Conservation (phyloP, 1,140 invertebrate genomes). For the Elysia chlorotica region DNA sequence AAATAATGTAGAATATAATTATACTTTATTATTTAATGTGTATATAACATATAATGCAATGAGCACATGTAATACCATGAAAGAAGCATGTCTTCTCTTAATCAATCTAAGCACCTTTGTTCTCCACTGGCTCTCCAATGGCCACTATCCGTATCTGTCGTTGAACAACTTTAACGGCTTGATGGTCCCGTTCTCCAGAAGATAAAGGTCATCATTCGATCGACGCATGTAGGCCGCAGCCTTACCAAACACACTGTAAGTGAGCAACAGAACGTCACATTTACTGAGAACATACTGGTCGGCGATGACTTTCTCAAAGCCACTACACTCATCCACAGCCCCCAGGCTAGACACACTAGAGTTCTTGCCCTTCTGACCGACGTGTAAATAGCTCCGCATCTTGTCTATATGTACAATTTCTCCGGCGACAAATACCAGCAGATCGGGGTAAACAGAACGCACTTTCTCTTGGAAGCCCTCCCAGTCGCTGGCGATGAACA, state of each 20-base stretch:
- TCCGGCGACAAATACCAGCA: conserved; percentile 29
- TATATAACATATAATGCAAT: no score
- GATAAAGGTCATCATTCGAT: conserved; percentile 33
- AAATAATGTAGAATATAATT: no score
- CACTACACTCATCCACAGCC: conserved; percentile 25
- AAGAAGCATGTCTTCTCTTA: no score
- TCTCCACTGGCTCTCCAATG: no score
- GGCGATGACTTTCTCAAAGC: conserved; percentile 35
- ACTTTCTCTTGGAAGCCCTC: conserved; percentile 29
- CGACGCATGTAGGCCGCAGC: conserved; percentile 31
- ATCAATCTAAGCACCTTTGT: no score
- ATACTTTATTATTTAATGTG: no score
- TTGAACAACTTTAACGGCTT: conserved; percentile 29
- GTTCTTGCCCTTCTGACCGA: no score
- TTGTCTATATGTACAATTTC: conserved; percentile 38
- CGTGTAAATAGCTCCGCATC: neutral
- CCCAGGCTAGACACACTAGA: neutral
- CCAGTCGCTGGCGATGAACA: conserved; percentile 40
- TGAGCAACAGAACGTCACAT: conserved; percentile 36
- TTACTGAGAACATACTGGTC: conserved; percentile 36
- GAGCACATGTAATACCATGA: no score
- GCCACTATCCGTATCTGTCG: no score
- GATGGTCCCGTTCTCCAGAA: conserved; percentile 31
- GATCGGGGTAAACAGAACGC: conserved; percentile 23
- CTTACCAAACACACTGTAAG: conserved; percentile 38